These are phyloP conservation scores for Rhombomys opimus DNA, from an alignment of 2,113 vertebrate species.

Conservation along the genomic window DNA sequence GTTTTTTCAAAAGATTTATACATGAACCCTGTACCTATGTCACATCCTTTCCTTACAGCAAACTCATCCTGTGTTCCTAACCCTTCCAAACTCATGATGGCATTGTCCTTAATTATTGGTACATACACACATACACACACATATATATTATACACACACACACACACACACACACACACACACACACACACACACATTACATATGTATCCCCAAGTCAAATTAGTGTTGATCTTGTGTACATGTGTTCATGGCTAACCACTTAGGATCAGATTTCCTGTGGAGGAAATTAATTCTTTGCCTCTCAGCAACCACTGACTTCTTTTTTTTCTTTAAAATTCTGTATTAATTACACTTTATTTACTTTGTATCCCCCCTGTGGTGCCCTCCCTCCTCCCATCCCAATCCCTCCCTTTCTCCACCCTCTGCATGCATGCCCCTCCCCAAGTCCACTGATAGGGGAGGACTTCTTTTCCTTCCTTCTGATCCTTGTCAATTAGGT, in stretches of 20 bases:
- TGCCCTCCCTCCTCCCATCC: too few relatives aligned
- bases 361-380: too few relatives aligned
- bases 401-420: too few relatives aligned
- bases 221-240: neutral
- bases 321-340: neutral
- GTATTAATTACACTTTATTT: too few relatives aligned
- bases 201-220: neutral
- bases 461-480: too few relatives aligned
- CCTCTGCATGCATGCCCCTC: too few relatives aligned
- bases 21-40: neutral
- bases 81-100: neutral
- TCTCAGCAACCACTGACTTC: neutral
- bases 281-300: neutral
- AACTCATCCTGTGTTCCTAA: neutral
- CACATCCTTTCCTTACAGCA: rapidly evolving
- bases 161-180: too few relatives aligned
- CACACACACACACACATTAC: too few relatives aligned
- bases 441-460: too few relatives aligned
- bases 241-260: neutral
- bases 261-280: neutral
- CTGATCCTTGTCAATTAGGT: too few relatives aligned
- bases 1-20: neutral
- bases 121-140: too few relatives aligned
- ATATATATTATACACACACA: too few relatives aligned
- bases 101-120: neutral